phyloP scores from a whole-genome alignment of 2,113 vertebrate genomes.

The Syngnathus scovelli region DNA sequence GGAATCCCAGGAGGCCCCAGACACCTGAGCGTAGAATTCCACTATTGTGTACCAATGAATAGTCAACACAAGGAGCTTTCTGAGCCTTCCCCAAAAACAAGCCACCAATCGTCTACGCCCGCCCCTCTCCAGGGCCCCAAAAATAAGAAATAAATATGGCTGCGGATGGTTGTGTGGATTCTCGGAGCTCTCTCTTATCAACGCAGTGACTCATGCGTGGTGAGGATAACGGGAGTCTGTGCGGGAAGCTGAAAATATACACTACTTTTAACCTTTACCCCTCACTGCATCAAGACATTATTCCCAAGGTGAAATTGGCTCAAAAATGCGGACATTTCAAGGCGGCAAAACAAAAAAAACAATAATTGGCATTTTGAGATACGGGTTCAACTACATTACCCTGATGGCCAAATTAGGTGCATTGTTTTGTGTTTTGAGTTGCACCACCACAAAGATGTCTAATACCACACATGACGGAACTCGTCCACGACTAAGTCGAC shows the following conservation, averaged over 20 bases:
- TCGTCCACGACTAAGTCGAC: too few relatives aligned
- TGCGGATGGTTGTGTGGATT: background rate
- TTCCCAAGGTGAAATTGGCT: background rate
- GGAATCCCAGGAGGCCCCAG: constrained; percentile 18
- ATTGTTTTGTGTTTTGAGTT: too few relatives aligned
- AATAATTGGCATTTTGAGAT: too few relatives aligned
- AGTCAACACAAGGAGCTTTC: background rate
- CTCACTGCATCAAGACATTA: constrained; percentile 4
- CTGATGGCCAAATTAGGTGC: too few relatives aligned
- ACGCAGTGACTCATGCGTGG: constrained; percentile 65
- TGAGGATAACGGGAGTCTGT: constrained; percentile 25
- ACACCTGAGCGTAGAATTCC: constrained; percentile 26
- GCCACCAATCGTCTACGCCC: background rate
- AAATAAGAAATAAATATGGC: background rate
- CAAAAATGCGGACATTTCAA: background rate
- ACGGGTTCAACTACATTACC: too few relatives aligned
- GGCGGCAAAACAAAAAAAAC: too few relatives aligned
- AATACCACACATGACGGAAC: too few relatives aligned
- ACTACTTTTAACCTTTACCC: constrained; percentile 18
- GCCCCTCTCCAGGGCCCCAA: background rate
- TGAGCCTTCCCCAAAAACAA: background rate
- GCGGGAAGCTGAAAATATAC: constrained; percentile 40
- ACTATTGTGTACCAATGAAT: background rate
- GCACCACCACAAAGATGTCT: too few relatives aligned
- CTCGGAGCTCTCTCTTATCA: constrained; percentile 32